These are phyloP conservation scores for Acyrthosiphon pisum DNA, from an alignment of 1,140 invertebrate genomes.

Conservation along the genomic window DNA sequence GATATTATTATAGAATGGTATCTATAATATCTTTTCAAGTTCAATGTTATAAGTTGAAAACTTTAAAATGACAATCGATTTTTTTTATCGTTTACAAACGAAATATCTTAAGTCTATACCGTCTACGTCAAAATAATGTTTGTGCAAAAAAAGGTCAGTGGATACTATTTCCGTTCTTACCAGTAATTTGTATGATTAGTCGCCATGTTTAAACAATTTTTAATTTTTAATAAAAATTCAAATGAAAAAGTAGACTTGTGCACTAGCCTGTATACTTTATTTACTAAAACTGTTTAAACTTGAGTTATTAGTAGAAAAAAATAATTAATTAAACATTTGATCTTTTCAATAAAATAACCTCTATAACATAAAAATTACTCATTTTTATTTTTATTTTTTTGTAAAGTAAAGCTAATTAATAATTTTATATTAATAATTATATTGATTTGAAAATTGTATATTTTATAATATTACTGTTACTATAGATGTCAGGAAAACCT, in stretches of 20 bases:
- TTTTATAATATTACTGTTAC: background rate
- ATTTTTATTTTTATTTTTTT: background rate
- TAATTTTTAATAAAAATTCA: background rate
- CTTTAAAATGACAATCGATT: background rate
- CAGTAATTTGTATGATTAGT: too few relatives aligned
- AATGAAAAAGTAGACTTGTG: background rate
- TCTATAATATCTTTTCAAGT: too few relatives aligned
- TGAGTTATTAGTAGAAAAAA: background rate
- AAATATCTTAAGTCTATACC: background rate
- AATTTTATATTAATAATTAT: background rate
- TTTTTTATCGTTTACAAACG: background rate
- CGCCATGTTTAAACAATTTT: too few relatives aligned
- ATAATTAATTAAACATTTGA: background rate
- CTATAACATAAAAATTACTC: background rate
- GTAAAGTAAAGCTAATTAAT: background rate
- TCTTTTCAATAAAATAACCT: background rate
- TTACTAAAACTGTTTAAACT: background rate
- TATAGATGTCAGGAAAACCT: background rate
- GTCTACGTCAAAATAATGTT: background rate
- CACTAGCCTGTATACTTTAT: too few relatives aligned
- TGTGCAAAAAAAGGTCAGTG: too few relatives aligned
- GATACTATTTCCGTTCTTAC: background rate
- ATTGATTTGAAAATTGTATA: background rate
- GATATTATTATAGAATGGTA: too few relatives aligned
- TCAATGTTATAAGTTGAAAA: background rate